Evolutionary conservation across 2,113 vertebrate genomes (phyloP).

Genomic region (Clarias magur): DNA sequence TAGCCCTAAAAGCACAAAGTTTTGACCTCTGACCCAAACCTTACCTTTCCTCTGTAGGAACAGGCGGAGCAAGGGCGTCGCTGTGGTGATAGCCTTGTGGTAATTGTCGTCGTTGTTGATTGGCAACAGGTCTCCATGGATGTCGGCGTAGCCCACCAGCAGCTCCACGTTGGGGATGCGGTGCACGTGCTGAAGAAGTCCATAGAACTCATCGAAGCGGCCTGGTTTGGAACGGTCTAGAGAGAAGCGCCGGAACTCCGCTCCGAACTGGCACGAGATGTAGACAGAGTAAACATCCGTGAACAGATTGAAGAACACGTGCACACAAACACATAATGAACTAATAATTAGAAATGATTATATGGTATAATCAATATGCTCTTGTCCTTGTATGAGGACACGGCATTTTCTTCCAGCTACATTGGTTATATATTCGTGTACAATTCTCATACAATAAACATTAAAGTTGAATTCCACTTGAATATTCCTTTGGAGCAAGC

Average conservation of each 20-base stretch:
- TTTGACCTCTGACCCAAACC: conserved; percentile 42
- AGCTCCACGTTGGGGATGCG: conserved; percentile 94
- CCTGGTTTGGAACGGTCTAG: conserved; percentile 94
- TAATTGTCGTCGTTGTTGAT: conserved; percentile 99
- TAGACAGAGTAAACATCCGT: conserved; percentile 18
- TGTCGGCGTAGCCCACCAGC: conserved; percentile 90
- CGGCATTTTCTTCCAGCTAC: too few species aligned
- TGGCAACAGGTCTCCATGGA: conserved; percentile 94
- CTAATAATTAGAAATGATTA: background rate
- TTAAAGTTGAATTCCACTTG: background rate
- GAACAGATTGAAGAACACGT: background rate
- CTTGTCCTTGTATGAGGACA: too few species aligned
- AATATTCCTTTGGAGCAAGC: background rate
- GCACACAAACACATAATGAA: background rate
- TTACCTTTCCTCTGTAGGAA: conserved; percentile 97
- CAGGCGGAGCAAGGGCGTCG: conserved; percentile 89
- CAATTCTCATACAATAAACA: background rate
- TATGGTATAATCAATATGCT: too few species aligned
- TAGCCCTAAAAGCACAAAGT: background rate
- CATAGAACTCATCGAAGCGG: conserved; percentile 96
- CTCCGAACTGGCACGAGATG: conserved; percentile 84
- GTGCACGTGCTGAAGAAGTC: conserved; percentile 93
- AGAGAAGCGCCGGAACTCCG: conserved; percentile 96
- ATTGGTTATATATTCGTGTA: too few species aligned
- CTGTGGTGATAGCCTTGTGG: conserved; percentile 93